phyloP scores from a whole-genome alignment of 2,888 invertebrate genomes.

The Athalia cordata region DNA sequence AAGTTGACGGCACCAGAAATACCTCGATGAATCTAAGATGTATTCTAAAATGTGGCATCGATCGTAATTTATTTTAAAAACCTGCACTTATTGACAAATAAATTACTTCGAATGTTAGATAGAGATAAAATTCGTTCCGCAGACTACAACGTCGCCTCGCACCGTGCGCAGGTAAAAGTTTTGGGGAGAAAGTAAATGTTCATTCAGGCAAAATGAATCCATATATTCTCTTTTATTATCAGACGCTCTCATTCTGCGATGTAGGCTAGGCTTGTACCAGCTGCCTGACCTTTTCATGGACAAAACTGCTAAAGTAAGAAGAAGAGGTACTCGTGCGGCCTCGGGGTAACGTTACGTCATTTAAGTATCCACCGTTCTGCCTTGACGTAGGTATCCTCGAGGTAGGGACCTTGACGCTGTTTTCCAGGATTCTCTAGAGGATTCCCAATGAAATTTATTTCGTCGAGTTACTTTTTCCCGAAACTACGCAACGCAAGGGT shows the following conservation, averaged over 20 bases:
- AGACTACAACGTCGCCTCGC: too few relatives aligned
- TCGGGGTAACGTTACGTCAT: slow-evolving; percentile 28
- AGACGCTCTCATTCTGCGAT: neutral
- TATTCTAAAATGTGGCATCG: too few relatives aligned
- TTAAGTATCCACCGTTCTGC: slow-evolving; percentile 24
- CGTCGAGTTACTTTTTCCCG: slow-evolving; percentile 14
- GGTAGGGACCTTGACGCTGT: neutral
- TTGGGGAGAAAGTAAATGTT: too few relatives aligned
- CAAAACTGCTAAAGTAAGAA: slow-evolving; percentile 29
- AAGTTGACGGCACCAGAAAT: too few relatives aligned
- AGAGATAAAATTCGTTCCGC: too few relatives aligned
- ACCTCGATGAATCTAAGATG: too few relatives aligned
- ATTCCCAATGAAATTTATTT: slow-evolving; percentile 37
- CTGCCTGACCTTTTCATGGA: slow-evolving; percentile 12
- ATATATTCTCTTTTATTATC: neutral
- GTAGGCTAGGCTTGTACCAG: neutral
- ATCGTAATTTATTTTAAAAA: too few relatives aligned
- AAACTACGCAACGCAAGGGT: too few relatives aligned
- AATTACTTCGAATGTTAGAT: too few relatives aligned
- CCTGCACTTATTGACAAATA: too few relatives aligned
- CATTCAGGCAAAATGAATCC: too few relatives aligned
- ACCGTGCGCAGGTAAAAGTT: too few relatives aligned
- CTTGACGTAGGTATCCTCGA: neutral
- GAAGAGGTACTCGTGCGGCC: slow-evolving; percentile 2
- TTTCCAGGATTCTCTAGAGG: slow-evolving; percentile 19